Evolutionary conservation across 2,113 vertebrate species (phyloP).

Genomic region (Dascyllus trimaculatus): DNA sequence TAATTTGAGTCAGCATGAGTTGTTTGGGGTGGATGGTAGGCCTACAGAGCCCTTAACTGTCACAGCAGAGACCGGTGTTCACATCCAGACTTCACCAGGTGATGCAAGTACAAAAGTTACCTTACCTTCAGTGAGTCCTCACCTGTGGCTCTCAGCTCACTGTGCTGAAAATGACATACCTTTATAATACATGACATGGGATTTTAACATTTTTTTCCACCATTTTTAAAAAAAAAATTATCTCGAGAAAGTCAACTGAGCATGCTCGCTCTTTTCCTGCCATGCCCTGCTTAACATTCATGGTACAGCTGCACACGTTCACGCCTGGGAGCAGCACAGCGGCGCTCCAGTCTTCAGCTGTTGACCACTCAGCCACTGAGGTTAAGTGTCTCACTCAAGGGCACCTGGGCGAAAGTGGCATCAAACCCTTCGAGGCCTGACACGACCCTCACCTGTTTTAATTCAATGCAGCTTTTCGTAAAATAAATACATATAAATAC

Average conservation of each 20-base stretch:
- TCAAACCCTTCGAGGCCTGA: slow-evolving; percentile 37
- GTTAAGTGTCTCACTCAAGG: slow-evolving; percentile 67
- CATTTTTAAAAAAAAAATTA: no score
- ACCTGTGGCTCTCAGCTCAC: slow-evolving; percentile 42
- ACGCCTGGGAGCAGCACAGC: slow-evolving; percentile 54
- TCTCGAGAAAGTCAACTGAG: slow-evolving; percentile 38
- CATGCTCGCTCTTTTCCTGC: slow-evolving; percentile 31
- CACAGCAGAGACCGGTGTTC: no score
- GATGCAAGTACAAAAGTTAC: no score
- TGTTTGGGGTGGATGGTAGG: no score
- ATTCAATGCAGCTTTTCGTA: slow-evolving; percentile 25
- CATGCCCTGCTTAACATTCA: slow-evolving; percentile 69
- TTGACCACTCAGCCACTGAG: slow-evolving; percentile 48
- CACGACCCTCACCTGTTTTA: slow-evolving; percentile 19
- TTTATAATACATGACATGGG: slow-evolving; percentile 6
- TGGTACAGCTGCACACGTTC: slow-evolving; percentile 48
- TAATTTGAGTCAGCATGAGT: no score
- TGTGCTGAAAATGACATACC: slow-evolving; percentile 26
- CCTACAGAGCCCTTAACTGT: no score
- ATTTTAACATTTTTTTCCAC: neutral
- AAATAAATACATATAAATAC: slow-evolving; percentile 39
- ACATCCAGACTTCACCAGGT: no score
- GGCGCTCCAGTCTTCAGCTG: slow-evolving; percentile 48
- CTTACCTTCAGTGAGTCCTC: neutral
- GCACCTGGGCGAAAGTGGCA: slow-evolving; percentile 46